These are phyloP conservation scores for Apamea epomidion DNA, from an alignment of 2,888 invertebrate genomes.

Conservation along the genomic window DNA sequence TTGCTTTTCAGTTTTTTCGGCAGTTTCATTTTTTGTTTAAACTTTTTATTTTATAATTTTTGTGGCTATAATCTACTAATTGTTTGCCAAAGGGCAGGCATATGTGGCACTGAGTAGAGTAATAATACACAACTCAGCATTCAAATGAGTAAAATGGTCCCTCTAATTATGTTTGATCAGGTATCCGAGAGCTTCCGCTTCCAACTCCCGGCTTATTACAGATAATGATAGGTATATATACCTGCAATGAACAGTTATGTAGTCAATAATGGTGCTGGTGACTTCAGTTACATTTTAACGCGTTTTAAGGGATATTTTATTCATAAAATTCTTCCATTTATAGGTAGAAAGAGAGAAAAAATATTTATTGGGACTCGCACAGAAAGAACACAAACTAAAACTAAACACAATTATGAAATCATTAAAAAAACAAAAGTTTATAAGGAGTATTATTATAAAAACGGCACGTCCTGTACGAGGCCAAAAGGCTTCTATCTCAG, in stretches of 20 bases:
- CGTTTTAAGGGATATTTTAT: not conserved
- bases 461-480: not conserved
- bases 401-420: not conserved
- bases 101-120: too few relatives aligned
- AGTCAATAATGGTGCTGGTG: not conserved
- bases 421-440: not conserved
- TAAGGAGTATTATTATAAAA: not conserved
- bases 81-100: too few relatives aligned
- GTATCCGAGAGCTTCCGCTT: conserved; percentile 44
- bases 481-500: not conserved
- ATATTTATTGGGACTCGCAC: not conserved
- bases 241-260: not conserved
- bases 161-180: conserved; percentile 63
- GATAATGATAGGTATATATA: conserved; percentile 9
- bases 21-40: too few relatives aligned
- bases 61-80: too few relatives aligned
- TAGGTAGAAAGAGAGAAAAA: not conserved
- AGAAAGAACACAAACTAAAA: not conserved
- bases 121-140: too few relatives aligned
- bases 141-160: too few relatives aligned
- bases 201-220: conserved; percentile 12
- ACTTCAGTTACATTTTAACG: not conserved
- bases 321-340: not conserved
- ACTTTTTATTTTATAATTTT: too few relatives aligned
- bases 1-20: too few relatives aligned